Conservation (phyloP, 1,140 invertebrate species). For the Cepaea nemoralis region DNA sequence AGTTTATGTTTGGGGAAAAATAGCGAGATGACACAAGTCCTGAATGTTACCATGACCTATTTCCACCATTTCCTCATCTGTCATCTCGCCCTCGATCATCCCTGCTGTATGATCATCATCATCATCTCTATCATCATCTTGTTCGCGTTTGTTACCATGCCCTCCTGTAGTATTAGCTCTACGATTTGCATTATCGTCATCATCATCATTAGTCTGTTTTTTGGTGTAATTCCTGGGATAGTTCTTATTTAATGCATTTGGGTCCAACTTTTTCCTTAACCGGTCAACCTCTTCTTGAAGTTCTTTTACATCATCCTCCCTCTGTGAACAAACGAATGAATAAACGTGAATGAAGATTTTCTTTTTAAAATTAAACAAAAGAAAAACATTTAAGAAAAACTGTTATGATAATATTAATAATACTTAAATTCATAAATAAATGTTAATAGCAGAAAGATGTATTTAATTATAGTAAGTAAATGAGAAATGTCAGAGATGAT, state of each 20-base stretch:
- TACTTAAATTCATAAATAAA: too few relatives aligned
- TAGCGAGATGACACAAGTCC: not conserved
- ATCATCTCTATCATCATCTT: not conserved
- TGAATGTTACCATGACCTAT: constrained; percentile 9
- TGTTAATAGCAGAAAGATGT: too few relatives aligned
- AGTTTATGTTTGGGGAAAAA: too few relatives aligned
- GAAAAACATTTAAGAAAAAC: too few relatives aligned
- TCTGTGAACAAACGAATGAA: not conserved
- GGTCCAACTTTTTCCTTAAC: not conserved
- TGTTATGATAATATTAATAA: too few relatives aligned
- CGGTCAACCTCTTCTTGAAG: constrained; percentile 1
- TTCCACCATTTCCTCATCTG: not conserved
- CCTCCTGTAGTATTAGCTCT: not conserved
- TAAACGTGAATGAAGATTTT: too few relatives aligned
- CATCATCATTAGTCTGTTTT: not conserved
- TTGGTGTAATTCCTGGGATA: constrained; percentile 1
- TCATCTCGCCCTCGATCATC: not conserved
- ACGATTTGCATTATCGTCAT: not conserved
- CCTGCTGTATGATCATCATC: constrained; percentile 6
- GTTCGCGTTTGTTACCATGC: not conserved
- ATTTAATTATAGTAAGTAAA: too few relatives aligned
- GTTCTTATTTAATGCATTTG: not conserved
- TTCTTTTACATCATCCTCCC: constrained; percentile 16
- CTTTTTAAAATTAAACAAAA: too few relatives aligned
- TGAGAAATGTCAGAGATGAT: too few relatives aligned